Base-by-base conservation (phyloP, 2,113 vertebrate genomes). In the Salvelinus namaycush region DNA sequence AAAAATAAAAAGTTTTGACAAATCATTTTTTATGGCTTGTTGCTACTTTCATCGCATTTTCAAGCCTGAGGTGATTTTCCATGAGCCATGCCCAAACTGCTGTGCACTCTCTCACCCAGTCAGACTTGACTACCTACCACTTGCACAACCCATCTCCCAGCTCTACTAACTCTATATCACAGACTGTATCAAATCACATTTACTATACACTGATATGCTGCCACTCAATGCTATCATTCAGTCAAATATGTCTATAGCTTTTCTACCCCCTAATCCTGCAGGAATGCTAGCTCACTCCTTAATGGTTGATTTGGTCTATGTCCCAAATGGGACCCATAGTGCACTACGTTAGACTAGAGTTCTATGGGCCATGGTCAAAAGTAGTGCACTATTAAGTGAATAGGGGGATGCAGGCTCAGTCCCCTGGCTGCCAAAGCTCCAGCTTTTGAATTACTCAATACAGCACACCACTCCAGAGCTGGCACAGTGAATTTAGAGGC, bases 1-100 rank as follows among this genome's bases (percentile, higher is more conserved):
- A 87, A 78, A 9, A 0, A 0, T 0, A 39, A 89, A 90, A 14
- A 83, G 80, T 81, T 72, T 75, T 67, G 71, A 77, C 84, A 89
- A 44, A 80, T 68, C 49, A 82, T 91, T 91, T 88, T 70, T 76
- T 87, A 87, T 74, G 83, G 86, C 22, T 89, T 83, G 76, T 51
- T 88, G 87, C 83, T 80, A 79, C 76, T 87, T 91, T 91, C 87
- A 72, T 80, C 74, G 84, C 81, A 76, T 90, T 90, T 85, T 77
- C 29, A 85, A 82, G 79, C 71, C 24, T 78, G 76, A 73, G 88
- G 70, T 78, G 78, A 87, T 81, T 90, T 88, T 64, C 79, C 64
- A 75, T 49, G 76, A 82, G 81, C 54, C 76, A 79, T 65, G 51
- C 72, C 79, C 78, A 59, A 83, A 73, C 20, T 12, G 26, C 71